phyloP scores from a whole-genome alignment of 2,113 vertebrate species.

The Pelecanoides urinatrix region DNA sequence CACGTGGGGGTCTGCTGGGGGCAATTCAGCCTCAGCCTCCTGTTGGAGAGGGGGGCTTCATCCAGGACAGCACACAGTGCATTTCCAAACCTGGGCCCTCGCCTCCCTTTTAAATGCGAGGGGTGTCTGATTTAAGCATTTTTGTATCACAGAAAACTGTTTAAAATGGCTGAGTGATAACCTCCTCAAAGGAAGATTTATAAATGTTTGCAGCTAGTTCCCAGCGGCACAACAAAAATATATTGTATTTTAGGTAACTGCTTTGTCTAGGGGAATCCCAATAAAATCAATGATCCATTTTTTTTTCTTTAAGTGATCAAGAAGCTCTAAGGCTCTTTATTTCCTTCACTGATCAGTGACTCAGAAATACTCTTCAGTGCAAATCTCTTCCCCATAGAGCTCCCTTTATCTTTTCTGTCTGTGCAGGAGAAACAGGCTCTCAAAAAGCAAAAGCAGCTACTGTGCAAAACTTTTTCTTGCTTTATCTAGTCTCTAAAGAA shows the following conservation, averaged over 20 bases:
- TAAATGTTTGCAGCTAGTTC: constrained; percentile 21
- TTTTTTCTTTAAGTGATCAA: background rate
- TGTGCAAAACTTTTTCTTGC: background rate
- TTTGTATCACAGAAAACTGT: background rate
- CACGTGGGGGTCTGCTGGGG: background rate
- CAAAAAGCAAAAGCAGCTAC: background rate
- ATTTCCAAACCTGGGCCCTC: rapidly evolving
- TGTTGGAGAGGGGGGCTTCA: background rate
- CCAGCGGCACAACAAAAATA: background rate
- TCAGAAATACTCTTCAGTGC: constrained; percentile 3
- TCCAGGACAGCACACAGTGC: rapidly evolving
- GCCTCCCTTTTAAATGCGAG: background rate
- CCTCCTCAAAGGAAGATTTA: constrained; percentile 21
- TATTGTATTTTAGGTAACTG: constrained; percentile 10
- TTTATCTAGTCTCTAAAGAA: background rate
- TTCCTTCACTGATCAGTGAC: constrained; percentile 41
- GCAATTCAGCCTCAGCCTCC: background rate
- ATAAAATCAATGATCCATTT: constrained; percentile 29
- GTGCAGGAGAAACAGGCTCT: background rate
- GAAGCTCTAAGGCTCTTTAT: background rate
- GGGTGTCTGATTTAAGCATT: background rate
- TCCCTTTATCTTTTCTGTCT: background rate
- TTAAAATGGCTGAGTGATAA: background rate
- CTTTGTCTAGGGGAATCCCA: background rate
- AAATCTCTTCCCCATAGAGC: background rate